Conservation (phyloP, 2,888 invertebrate species). For the Eurytoma californica region DNA sequence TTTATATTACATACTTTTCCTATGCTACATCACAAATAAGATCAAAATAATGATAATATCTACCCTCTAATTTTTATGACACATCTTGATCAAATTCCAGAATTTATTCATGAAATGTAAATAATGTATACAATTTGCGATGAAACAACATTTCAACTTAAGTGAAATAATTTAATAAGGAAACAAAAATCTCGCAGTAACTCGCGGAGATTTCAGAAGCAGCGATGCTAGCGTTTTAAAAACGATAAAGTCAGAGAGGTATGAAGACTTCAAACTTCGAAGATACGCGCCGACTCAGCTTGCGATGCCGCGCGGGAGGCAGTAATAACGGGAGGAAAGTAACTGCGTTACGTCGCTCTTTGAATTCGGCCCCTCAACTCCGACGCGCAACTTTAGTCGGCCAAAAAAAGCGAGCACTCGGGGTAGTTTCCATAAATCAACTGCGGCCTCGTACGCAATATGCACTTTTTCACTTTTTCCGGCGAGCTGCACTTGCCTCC, state of each 20-base stretch:
- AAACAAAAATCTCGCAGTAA: too few relatives aligned
- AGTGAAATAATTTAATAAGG: too few relatives aligned
- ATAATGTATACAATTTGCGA: too few relatives aligned
- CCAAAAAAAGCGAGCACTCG: not conserved
- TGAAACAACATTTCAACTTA: too few relatives aligned
- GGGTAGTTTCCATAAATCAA: slow-evolving; percentile 49
- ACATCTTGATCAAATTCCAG: too few relatives aligned
- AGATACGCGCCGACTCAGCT: not conserved
- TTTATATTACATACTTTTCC: too few relatives aligned
- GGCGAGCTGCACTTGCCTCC: not conserved
- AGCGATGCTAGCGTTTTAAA: not conserved
- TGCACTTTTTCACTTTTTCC: slow-evolving; percentile 45
- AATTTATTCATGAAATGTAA: too few relatives aligned
- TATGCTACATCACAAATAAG: too few relatives aligned
- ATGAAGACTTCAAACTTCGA: not conserved
- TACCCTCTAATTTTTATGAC: too few relatives aligned
- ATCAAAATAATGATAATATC: too few relatives aligned
- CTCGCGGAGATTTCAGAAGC: not conserved
- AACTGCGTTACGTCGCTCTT: slow-evolving; percentile 14
- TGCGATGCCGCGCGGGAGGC: not conserved
- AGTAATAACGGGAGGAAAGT: slow-evolving; percentile 14
- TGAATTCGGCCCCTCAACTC: slow-evolving; percentile 29
- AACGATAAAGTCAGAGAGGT: slow-evolving; percentile 1
- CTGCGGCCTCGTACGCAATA: slow-evolving; percentile 34
- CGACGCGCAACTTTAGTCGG: slow-evolving; percentile 16